Evolutionary conservation across 2,797 vertebrate genomes (phyloP), one percentile per base, ranked within the genome.

Genomic region (Peromyscus eremicus): DNA sequence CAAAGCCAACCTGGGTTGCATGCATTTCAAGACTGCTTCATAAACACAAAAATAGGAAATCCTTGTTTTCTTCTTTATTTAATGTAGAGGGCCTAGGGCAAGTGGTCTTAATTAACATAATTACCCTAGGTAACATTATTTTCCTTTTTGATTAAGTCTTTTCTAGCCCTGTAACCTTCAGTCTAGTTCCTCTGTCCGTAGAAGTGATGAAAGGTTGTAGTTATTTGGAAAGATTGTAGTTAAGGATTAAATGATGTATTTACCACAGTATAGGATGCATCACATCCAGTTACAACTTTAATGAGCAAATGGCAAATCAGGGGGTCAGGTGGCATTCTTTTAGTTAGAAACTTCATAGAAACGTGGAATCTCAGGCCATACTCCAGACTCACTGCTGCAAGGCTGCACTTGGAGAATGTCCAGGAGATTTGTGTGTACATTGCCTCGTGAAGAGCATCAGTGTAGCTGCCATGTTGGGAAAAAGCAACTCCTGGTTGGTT

Each of bases 141-240:
- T 94, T 52, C 12, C 34, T 10, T 14, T 93, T 76, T 88, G 23
- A 64, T 13, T 55, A 3, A 85, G 57, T 92, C 49, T 86, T 94
- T 95, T 75, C 46, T 49, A 32, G 23, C 86, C 7, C 8, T 37
- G 5, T 93, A 77, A 92, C 75, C 43, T 93, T 92, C 21, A 62
- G 0, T 73, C 79, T 79, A 83, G 68, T 66, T 52, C 23, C 23
- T 82, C 27, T 92, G 29, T 71, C 76, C 40, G 16, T 93, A 57
- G 87, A 82, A 77, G 46, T 83, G 64, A 95, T 79, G 55, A 92
- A 93, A 57, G n/a, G n/a, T n/a, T n/a, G n/a, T n/a, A n/a, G 25
- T 66, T 91, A 32, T 12, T 62, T 86, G 66, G 57, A 70, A 92
- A 92, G 73, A 4, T 62, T 89, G 16, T 80, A 73, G 43, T 91